Conservation (phyloP, 2,113 vertebrate genomes). For the Macheiramphus alcinus region DNA sequence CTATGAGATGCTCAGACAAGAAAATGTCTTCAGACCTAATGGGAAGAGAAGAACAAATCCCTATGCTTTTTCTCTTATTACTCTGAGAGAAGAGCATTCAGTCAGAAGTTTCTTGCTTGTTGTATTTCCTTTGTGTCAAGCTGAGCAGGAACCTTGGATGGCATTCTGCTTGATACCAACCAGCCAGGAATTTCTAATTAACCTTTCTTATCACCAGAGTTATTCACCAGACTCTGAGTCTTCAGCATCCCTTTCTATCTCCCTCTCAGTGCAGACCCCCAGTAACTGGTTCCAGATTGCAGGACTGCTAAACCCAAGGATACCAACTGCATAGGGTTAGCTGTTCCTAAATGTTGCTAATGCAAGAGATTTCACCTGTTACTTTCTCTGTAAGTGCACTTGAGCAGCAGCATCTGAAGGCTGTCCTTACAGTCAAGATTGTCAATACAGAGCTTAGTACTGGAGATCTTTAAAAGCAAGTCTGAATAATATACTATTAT, state of each 20-base stretch:
- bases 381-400: not conserved
- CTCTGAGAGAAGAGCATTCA: not conserved
- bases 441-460: not conserved
- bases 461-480: not conserved
- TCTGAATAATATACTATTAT: not conserved
- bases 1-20: not conserved
- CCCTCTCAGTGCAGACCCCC: fast-evolving
- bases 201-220: not conserved
- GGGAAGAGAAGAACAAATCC: not conserved
- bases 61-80: not conserved
- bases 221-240: not conserved
- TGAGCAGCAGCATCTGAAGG: not conserved
- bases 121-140: not conserved
- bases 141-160: not conserved
- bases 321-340: not conserved
- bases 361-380: not conserved
- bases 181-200: not conserved
- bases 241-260: not conserved
- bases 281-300: not conserved
- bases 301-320: not conserved
- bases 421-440: not conserved
- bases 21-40: not conserved
- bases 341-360: not conserved
- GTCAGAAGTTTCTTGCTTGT: not conserved
- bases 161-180: not conserved